Conservation (phyloP, 30 jellyfish, hydroid and myxozoan genomes). For the Rhopilema esculentum region DNA sequence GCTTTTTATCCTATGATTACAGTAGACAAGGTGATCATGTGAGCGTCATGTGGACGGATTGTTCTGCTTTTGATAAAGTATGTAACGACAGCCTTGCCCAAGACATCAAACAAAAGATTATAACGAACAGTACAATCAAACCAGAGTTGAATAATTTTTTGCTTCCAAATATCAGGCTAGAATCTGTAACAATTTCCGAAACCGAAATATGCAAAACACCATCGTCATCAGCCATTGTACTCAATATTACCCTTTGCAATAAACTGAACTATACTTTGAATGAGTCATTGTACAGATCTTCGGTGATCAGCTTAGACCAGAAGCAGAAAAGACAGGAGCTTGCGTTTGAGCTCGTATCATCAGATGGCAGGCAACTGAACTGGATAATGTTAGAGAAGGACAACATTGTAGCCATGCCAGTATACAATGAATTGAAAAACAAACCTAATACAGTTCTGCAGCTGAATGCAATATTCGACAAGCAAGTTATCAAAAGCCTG, state of each 20-base stretch:
- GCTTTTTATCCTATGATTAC: neutral
- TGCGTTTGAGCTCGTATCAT: neutral
- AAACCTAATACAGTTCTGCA: conserved; percentile 3
- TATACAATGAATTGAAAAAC: conserved; percentile 12
- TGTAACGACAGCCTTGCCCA: conserved; percentile 3
- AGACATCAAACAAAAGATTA: neutral
- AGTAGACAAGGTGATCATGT: too few species aligned
- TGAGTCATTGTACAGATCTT: neutral
- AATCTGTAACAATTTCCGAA: conserved; percentile 1
- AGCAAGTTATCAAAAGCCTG: neutral
- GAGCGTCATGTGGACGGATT: conserved; percentile 52
- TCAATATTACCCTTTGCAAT: conserved; percentile 25
- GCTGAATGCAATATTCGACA: conserved; percentile 10
- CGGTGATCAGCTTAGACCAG: neutral
- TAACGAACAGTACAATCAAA: neutral
- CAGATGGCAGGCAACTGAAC: neutral
- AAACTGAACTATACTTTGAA: conserved; percentile 7
- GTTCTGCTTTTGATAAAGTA: conserved; percentile 11
- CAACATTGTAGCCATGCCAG: conserved; percentile 13
- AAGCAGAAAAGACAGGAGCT: neutral
- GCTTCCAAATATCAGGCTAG: conserved; percentile 4
- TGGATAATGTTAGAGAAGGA: neutral
- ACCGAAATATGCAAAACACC: conserved; percentile 18
- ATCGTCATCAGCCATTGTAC: neutral
- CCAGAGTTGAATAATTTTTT: neutral